phyloP scores from a whole-genome alignment of 1,140 invertebrate genomes.

The Drosophila varians region DNA sequence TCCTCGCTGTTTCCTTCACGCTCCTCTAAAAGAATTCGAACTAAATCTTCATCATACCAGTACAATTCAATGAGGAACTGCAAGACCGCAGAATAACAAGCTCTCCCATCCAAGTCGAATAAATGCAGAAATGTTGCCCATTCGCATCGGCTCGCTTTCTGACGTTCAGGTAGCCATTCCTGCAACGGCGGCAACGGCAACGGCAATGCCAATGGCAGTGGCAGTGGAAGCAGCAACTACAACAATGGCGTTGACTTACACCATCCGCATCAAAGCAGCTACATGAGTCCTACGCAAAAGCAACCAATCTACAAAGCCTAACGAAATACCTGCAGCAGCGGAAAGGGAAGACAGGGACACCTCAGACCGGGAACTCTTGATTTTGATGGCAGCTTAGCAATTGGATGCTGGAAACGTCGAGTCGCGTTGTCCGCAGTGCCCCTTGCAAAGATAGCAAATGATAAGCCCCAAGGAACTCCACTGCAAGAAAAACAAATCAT shows the following conservation, averaged over 20 bases:
- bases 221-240: slow-evolving; percentile 32
- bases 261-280: slow-evolving; percentile 66
- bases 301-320: slow-evolving; percentile 61
- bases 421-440: slow-evolving; percentile 45
- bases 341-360: not conserved
- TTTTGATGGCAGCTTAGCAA: slow-evolving; percentile 63
- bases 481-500: slow-evolving; percentile 9
- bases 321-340: slow-evolving; percentile 43
- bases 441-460: slow-evolving; percentile 72
- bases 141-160: slow-evolving; percentile 72
- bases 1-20: slow-evolving; percentile 16
- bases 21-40: slow-evolving; percentile 49
- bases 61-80: slow-evolving; percentile 69
- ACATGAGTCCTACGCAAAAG: slow-evolving; percentile 78
- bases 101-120: slow-evolving; percentile 31
- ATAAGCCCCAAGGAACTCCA: slow-evolving; percentile 60
- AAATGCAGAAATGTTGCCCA: slow-evolving; percentile 50
- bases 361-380: not conserved
- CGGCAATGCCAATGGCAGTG: no score
- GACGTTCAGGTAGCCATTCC: slow-evolving; percentile 59
- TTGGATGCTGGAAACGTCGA: slow-evolving; percentile 65
- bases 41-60: slow-evolving; percentile 69
- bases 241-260: slow-evolving; percentile 65
- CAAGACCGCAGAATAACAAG: slow-evolving; percentile 48
- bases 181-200: slow-evolving; percentile 17